Evolutionary conservation across 2,797 vertebrate species (phyloP).

Genomic region (Urophycis tenuis): DNA sequence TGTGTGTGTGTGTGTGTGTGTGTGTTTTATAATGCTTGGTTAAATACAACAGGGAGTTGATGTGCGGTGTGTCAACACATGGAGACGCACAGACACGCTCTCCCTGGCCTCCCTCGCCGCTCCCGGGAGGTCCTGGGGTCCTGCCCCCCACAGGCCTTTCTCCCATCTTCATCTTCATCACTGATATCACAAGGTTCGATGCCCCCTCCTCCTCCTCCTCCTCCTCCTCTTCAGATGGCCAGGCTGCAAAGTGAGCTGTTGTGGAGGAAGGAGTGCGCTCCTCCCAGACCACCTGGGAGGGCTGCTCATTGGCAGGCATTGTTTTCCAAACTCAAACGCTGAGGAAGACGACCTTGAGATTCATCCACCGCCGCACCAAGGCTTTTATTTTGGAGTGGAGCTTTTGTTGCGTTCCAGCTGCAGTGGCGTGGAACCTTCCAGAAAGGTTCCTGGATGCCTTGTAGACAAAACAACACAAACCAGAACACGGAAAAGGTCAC

Average conservation of each 20-base stretch:
- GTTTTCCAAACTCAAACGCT: slow-evolving; percentile 62
- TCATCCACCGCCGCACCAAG: slow-evolving; percentile 46
- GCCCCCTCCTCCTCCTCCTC: background rate
- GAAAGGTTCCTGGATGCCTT: background rate
- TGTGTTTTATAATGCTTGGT: no score
- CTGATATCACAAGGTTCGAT: background rate
- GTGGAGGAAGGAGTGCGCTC: no score
- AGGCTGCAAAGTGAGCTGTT: no score
- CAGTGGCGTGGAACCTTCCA: background rate
- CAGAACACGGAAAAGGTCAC: background rate
- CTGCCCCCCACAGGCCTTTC: no score
- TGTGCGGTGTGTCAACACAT: background rate
- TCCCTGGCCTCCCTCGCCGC: no score
- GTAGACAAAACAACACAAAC: background rate
- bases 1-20: no score
- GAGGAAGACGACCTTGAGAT: slow-evolving; percentile 66
- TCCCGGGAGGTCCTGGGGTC: background rate
- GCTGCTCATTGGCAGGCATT: slow-evolving; percentile 64
- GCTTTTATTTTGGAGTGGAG: slow-evolving; percentile 48
- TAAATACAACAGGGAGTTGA: background rate
- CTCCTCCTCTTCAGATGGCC: background rate
- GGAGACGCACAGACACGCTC: background rate
- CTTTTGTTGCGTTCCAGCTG: background rate
- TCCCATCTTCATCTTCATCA: no score
- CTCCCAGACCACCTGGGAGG: slow-evolving; percentile 50